Evolutionary conservation across 2,888 invertebrate genomes (phyloP), one percentile per base, ranked within the genome.

Genomic region (Megastigmus dorsalis): DNA sequence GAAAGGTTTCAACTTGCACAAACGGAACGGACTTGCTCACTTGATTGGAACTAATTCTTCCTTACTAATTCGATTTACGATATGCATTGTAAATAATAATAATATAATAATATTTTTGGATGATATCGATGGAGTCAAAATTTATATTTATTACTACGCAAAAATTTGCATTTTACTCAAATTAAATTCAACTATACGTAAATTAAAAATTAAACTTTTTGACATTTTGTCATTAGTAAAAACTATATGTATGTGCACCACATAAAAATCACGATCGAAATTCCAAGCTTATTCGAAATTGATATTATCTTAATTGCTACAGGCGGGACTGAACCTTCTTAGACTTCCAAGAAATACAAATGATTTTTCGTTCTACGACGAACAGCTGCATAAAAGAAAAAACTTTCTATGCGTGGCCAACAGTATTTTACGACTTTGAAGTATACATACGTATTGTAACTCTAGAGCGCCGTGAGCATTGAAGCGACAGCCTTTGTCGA

Each of bases 311-410:
- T 67, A 62, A 68, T 73, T 67, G 38, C 28, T 28, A 3, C n/a
- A 50, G 33, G 57, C 30, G 20, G 3, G 1, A 7, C 2, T 41
- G 4, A 43, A 23, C 26, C 13, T 55, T 52, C 36, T 20, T 2
- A 0, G 23, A 15, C 1, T 71, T 75, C 71, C 13, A 15, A 67
- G 71, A 75, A 75, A 50, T 60, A 71, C 48, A 67, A 71, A 75
- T 75, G 68, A 67, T 57, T 75, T 75, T 68, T 63, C 71, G 57
- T 71, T 69, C 60, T 28, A 38, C 65, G 70, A 60, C 60, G 45
- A 62, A n/a, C n/a, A n/a, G n/a, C 52, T 57, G 20, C 20, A 52
- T 33, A 72, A 63, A 62, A 30, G 50, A 69, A 38, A 57, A 60
- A 68, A 54, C 41, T 48, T 52, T 66, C 66, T 45, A 52, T 65